These are phyloP conservation scores for Cariama cristata DNA, from an alignment of 2,113 vertebrate genomes.

Conservation along the genomic window DNA sequence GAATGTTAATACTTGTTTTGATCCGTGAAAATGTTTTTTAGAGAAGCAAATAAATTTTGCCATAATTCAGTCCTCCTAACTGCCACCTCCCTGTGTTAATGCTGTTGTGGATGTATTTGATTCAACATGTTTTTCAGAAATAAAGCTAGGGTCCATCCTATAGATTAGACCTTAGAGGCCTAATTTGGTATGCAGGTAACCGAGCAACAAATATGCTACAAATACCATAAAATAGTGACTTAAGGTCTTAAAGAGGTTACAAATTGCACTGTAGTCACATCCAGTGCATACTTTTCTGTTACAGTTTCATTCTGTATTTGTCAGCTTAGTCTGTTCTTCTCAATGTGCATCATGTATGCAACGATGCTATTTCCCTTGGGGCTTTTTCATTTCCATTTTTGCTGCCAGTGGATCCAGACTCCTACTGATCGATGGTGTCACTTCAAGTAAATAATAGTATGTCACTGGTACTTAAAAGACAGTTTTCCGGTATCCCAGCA, in stretches of 20 bases:
- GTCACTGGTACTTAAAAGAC: neutral
- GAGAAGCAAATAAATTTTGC: neutral
- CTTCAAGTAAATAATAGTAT: neutral
- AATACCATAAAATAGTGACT: neutral
- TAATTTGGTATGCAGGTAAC: neutral
- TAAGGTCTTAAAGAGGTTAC: neutral
- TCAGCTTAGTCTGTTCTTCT: neutral
- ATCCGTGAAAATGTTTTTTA: neutral
- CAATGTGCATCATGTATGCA: rapidly evolving
- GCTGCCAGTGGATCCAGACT: neutral
- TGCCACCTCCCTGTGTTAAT: rapidly evolving
- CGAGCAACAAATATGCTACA: neutral
- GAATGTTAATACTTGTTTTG: neutral
- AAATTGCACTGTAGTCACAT: neutral
- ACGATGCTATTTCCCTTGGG: neutral
- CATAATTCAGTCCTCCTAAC: rapidly evolving
- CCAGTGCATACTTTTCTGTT: neutral
- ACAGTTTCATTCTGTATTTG: neutral
- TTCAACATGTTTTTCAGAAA: neutral
- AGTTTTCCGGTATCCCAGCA: neutral
- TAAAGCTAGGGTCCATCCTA: neutral
- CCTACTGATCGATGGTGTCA: rapidly evolving
- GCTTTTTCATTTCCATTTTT: neutral
- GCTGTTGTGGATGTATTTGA: neutral
- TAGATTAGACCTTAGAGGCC: neutral